These are phyloP conservation scores for Synergus japonicus DNA, from an alignment of 2,888 invertebrate genomes.

Conservation along the genomic window DNA sequence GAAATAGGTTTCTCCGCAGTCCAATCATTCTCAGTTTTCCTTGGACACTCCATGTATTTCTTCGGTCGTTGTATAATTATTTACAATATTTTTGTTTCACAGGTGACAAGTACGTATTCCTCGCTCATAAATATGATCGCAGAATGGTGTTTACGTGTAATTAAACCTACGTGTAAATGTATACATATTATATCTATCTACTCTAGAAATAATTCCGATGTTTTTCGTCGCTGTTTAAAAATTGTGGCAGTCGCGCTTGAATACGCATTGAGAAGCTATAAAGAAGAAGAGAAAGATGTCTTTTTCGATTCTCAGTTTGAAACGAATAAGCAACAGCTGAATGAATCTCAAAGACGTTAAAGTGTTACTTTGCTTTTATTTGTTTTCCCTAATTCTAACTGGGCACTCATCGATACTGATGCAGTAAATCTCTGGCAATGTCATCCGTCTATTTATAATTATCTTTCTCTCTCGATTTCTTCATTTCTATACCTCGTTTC, in stretches of 20 bases:
- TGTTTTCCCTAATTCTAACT: constrained; percentile 15
- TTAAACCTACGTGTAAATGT: constrained; percentile 51
- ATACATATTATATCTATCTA: constrained; percentile 43
- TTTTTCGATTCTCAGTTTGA: constrained; percentile 5
- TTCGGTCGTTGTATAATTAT: constrained; percentile 67
- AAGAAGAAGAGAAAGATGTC: constrained; percentile 11
- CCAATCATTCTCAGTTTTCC: constrained; percentile 63
- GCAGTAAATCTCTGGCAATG: constrained; percentile 2
- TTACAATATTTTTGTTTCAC: constrained; percentile 67
- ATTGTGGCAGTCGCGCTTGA: not conserved
- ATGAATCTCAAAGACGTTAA: not conserved
- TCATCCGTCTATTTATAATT: constrained; percentile 28
- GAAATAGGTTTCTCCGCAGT: constrained; percentile 68
- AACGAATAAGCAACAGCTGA: constrained; percentile 1
- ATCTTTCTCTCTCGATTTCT: constrained; percentile 29
- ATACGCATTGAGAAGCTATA: not conserved
- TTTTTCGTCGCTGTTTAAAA: constrained; percentile 13
- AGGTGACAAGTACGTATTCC: constrained; percentile 60
- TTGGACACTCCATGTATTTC: constrained; percentile 72
- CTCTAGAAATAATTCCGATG: constrained; percentile 30
- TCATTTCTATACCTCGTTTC: constrained; percentile 27
- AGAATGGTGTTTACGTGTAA: constrained; percentile 57
- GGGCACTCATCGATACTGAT: constrained; percentile 5
- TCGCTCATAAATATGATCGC: constrained; percentile 68
- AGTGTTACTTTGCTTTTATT: not conserved